These are phyloP conservation scores for Drosophila multiciliata DNA, from an alignment of 2,888 invertebrate species.

Conservation along the genomic window DNA sequence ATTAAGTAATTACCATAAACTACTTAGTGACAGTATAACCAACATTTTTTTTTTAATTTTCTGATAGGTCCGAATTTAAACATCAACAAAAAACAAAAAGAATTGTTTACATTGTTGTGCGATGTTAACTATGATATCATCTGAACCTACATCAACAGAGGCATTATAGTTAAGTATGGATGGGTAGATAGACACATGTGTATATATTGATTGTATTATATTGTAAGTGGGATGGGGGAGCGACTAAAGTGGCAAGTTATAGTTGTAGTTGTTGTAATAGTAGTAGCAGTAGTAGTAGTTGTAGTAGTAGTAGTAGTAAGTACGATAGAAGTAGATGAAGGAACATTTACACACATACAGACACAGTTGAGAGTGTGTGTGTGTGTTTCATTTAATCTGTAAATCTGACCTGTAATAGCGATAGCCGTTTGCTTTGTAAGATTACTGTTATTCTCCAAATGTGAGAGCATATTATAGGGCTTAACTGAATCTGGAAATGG, in stretches of 20 bases:
- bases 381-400: slow-evolving; percentile 42
- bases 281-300: slow-evolving; percentile 9
- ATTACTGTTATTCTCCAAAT: slow-evolving; percentile 85
- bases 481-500: slow-evolving; percentile 84
- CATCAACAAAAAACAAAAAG: slow-evolving; percentile 3
- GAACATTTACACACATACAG: slow-evolving; percentile 56
- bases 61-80: slow-evolving; percentile 1
- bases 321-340: slow-evolving; percentile 57
- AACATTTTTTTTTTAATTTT: not conserved
- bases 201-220: slow-evolving; percentile 2
- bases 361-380: slow-evolving; percentile 34
- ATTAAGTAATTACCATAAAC: slow-evolving; percentile 18
- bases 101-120: slow-evolving; percentile 15
- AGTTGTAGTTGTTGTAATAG: slow-evolving; percentile 12
- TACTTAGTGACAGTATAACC: slow-evolving; percentile 22
- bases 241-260: slow-evolving; percentile 45
- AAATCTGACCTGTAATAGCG: slow-evolving; percentile 84
- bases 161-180: slow-evolving; percentile 1
- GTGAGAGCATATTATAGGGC: slow-evolving; percentile 85
- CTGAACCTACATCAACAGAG: slow-evolving; percentile 18
- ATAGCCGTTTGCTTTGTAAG: slow-evolving; percentile 84
- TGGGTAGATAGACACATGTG: slow-evolving; percentile 6
- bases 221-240: not conserved
- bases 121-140: slow-evolving; percentile 7
- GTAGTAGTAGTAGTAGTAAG: slow-evolving; percentile 18